Conservation (phyloP, 2,113 vertebrate species). For the Otus sunia region DNA sequence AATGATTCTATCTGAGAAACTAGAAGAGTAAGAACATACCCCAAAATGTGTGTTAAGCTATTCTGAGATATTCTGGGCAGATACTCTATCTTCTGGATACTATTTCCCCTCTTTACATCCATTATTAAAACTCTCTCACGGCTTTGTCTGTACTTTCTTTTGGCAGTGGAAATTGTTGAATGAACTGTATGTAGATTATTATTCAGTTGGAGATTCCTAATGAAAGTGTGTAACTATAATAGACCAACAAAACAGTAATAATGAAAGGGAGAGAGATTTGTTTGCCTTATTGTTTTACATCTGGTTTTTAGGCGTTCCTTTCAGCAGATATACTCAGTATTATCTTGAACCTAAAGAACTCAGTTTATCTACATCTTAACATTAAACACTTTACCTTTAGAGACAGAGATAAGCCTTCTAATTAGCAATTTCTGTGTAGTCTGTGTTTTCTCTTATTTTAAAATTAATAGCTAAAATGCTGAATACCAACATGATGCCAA, state of each 20-base stretch:
- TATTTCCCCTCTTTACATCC: not conserved
- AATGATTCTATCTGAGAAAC: not conserved
- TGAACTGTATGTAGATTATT: not conserved
- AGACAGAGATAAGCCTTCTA: not conserved
- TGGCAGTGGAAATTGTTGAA: not conserved
- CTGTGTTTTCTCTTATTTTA: not conserved
- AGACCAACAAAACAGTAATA: not conserved
- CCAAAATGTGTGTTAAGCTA: not conserved
- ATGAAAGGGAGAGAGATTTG: not conserved
- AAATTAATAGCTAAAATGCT: not conserved
- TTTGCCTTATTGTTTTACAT: not conserved
- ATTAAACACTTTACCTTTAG: not conserved
- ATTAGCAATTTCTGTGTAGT: not conserved
- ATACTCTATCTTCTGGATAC: not conserved
- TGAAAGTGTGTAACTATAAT: not conserved
- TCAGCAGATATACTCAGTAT: not conserved
- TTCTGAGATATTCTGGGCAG: not conserved
- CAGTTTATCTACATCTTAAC: not conserved
- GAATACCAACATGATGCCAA: not conserved
- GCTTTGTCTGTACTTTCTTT: not conserved
- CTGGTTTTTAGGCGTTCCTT: not conserved
- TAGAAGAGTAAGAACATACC: not conserved
- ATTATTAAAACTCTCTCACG: not conserved
- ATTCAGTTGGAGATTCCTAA: not conserved
- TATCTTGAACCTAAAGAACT: not conserved